Conservation (phyloP, 1,140 invertebrate species). For the Ptiloglossa arizonensis region DNA sequence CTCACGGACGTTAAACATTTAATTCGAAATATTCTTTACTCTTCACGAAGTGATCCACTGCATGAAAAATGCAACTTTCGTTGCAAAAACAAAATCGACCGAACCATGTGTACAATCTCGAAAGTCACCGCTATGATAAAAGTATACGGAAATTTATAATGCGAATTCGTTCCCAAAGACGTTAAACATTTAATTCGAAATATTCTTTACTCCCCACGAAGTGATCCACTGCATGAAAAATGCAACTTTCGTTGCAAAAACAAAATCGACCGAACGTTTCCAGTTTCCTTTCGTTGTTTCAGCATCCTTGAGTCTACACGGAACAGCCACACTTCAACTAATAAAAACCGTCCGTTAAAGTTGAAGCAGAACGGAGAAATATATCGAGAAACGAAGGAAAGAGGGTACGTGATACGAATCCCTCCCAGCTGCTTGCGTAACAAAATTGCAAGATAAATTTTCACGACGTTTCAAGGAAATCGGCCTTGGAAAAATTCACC, state of each 20-base stretch:
- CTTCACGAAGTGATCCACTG: too few species aligned
- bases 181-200: too few species aligned
- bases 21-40: too few species aligned
- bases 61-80: too few species aligned
- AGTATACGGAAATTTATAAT: too few species aligned
- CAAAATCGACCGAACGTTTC: neutral
- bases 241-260: neutral
- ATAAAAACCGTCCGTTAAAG: slow-evolving; percentile 29
- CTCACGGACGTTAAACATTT: too few species aligned
- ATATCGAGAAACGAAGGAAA: slow-evolving; percentile 6
- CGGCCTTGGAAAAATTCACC: slow-evolving; percentile 4
- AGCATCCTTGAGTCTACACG: neutral
- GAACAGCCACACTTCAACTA: neutral
- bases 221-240: neutral
- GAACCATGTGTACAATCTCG: too few species aligned
- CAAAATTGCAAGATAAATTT: slow-evolving; percentile 38
- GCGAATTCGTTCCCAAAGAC: too few species aligned
- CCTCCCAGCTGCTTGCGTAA: slow-evolving; percentile 8
- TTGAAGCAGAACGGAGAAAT: slow-evolving; percentile 20
- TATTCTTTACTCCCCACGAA: too few species aligned
- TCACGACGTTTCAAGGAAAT: slow-evolving; percentile 10
- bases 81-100: neutral
- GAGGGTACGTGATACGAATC: slow-evolving; percentile 38
- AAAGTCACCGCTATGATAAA: too few species aligned
- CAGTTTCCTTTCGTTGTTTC: neutral